Evolutionary conservation across 2,113 vertebrate species (phyloP), one percentile per base, ranked within the genome.

Genomic region (Jacana jacana): DNA sequence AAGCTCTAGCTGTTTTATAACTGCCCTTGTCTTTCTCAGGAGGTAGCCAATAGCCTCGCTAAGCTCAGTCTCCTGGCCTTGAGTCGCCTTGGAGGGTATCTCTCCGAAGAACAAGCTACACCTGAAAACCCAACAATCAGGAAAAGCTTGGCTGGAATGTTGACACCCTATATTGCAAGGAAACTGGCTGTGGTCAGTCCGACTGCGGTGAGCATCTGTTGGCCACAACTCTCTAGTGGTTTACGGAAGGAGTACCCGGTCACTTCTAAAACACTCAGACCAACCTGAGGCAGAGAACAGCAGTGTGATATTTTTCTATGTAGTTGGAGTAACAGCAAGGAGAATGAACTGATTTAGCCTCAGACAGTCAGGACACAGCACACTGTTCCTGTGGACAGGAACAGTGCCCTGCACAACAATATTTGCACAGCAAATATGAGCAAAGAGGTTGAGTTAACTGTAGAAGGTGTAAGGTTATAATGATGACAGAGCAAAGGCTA

Each of bases 31-130:
- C 42, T 95, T 95, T 91, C 95, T 96, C 70, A 98, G 98, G 98
- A 99, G 96, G 99, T 99, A n/a, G 98, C 99, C 49, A 99, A 99
- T 95, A 98, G 97, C 86, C 98, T 99, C 91, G 99, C 99, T 64
- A 99, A 99, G 96, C 98, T 99, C 66, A 99, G 99, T 96, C 98
- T 99, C 44, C 93, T 97, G 46, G 99, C 99, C 33, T 97, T 99
- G 42, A 99, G 99, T 96, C 99, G 99, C 10, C 98, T 99, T 66
- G 99, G 99, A 78, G 99, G 99, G 15, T 99, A 98, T 97, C 86
- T 98, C 23, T 87, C 96, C 31, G 98, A 97, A 16, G 98, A 98
- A 27, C 95, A 98, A 76, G 93, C 78, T 85, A 99, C 99, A 17
- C 99, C 99, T 48, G 99, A 99, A 97, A 99, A 99, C 87, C 99